Base-by-base conservation (phyloP, 2,888 invertebrate genomes). In the Tridacna gigas region DNA sequence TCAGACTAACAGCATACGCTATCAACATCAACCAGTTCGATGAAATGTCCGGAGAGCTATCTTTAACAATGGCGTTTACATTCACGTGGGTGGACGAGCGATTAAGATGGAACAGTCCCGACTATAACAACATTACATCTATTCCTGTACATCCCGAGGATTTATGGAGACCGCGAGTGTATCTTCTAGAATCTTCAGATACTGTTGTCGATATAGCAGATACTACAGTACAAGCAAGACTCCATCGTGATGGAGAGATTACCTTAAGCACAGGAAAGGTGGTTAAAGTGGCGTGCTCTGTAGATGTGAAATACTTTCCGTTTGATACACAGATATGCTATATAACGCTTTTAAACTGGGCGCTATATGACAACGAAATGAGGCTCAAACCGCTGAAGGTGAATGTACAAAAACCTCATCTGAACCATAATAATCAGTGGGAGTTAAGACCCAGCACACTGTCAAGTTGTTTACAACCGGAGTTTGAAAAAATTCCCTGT, bases 11-110 rank as follows among this genome's bases (percentile, higher is more conserved):
- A 2, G 51, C 69, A 18, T 25, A 22, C 13, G 47, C 66, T 28
- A 20, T 66, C 37, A 69, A 61, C 13, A 65, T 80, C 20, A 80
- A 76, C 48, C 56, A 73, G 22, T 80, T 80, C 48, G 77, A 80
- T 45, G 76, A 80, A 56, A 65, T 77, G 20, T 77, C 80, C 1
- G 77, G 80, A 13, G 71, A 77, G 73, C 74, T 80, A 12, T 61
- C 77, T 5, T 15, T 80, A 1, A 37, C 67, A 18, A 60, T 65
- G 47, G 25, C 47, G 0, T 76, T 77, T 51, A 51, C 18, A 11
- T 60, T 80, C 2, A 11, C n/a, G 28, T 80, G 80, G 81, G 15
- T 12, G 12, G 81, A 81, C 4, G n/a, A 37, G 0, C 61, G 74
- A 0, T 18, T 81, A 22, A 60, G 28, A 15, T 80, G 80, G 80